phyloP scores from a whole-genome alignment of 2,888 invertebrate species.

The Limnephilus auricula region DNA sequence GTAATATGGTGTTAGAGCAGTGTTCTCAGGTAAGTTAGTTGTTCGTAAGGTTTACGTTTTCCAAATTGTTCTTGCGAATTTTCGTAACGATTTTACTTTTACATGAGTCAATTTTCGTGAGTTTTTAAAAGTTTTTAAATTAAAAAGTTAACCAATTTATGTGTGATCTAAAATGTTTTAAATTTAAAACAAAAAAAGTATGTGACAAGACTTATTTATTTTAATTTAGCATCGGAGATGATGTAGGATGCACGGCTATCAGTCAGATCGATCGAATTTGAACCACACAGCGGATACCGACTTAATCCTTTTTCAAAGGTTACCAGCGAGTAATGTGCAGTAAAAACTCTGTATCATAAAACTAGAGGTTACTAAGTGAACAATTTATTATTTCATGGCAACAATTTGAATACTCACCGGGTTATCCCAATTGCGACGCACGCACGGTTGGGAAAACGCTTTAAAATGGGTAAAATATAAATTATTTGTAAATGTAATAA shows the following conservation, averaged over 20 bases:
- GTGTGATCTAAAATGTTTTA: neutral
- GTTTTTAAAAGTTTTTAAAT: neutral
- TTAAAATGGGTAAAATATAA: no score
- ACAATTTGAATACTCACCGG: no score
- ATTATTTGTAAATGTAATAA: no score
- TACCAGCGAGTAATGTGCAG: neutral
- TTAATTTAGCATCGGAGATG: neutral
- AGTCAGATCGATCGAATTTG: neutral
- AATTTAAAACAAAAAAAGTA: neutral
- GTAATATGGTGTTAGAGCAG: constrained; percentile 3
- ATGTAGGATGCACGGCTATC: neutral
- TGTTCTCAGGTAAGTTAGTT: constrained; percentile 7
- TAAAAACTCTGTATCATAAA: no score
- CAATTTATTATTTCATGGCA: no score
- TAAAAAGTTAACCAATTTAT: neutral
- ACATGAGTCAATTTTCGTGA: neutral
- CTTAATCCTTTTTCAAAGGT: neutral
- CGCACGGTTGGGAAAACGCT: no score
- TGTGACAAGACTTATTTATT: neutral
- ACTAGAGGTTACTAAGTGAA: no score
- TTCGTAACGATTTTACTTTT: constrained; percentile 23
- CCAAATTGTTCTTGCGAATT: neutral
- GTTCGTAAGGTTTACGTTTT: neutral
- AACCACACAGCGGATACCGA: neutral
- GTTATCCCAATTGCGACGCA: no score